phyloP scores from a whole-genome alignment of 2,113 vertebrate genomes.

The Actinemys pallida region DNA sequence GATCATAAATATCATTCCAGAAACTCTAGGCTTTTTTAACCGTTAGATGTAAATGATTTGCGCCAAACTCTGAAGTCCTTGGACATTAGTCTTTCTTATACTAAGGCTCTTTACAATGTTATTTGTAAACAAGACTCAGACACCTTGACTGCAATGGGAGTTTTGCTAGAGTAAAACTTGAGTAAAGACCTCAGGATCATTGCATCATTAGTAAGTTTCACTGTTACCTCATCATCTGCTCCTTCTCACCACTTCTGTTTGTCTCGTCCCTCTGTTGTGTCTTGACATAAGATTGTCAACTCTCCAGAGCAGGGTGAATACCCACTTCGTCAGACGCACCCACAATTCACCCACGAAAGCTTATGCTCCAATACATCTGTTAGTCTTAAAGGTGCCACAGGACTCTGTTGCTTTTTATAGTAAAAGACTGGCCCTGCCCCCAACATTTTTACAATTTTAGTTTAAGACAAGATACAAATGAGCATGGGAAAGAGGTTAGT shows the following conservation, averaged over 20 bases:
- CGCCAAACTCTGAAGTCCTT: background rate
- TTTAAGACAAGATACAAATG: background rate
- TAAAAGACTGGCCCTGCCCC: background rate
- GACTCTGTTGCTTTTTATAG: background rate
- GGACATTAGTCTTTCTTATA: background rate
- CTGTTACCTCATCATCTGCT: background rate
- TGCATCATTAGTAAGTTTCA: background rate
- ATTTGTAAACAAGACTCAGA: background rate
- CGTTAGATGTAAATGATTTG: slow-evolving; percentile 8
- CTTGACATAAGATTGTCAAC: background rate
- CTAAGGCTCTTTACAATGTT: background rate
- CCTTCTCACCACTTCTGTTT: background rate
- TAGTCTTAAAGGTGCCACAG: too few species aligned
- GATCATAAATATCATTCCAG: background rate
- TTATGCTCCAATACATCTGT: too few species aligned
- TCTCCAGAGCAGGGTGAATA: background rate
- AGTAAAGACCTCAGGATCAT: background rate
- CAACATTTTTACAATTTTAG: background rate
- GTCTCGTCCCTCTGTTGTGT: background rate
- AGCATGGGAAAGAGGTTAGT: background rate
- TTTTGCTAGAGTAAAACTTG: background rate
- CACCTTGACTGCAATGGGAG: background rate
- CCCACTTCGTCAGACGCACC: too few species aligned
- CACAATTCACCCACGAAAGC: too few species aligned
- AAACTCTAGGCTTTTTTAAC: background rate